Evolutionary conservation across 2,888 invertebrate genomes (phyloP).

Genomic region (Shargacucullia verbasci): DNA sequence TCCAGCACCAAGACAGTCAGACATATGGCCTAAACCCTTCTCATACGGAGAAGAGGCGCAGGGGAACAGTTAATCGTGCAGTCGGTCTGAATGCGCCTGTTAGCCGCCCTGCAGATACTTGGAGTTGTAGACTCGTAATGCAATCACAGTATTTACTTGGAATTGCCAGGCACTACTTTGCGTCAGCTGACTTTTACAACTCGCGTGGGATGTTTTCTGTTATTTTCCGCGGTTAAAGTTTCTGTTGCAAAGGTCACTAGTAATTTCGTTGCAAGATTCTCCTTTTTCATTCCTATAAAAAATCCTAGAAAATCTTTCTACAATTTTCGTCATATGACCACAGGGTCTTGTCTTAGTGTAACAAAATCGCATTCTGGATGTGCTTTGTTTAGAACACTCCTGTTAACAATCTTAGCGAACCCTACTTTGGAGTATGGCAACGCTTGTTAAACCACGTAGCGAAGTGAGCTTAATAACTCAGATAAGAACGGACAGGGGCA

Average conservation of each 20-base stretch:
- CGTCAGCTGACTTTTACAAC: slow-evolving; percentile 9
- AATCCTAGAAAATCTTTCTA: too few species aligned
- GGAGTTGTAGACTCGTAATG: not conserved
- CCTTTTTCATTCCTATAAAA: too few species aligned
- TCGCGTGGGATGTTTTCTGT: slow-evolving; percentile 14
- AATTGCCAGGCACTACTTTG: slow-evolving; percentile 10
- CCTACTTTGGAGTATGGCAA: slow-evolving; percentile 4
- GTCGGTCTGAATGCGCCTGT: not conserved
- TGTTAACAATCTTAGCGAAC: slow-evolving; percentile 34
- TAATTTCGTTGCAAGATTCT: too few species aligned
- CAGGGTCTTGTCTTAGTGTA: too few species aligned
- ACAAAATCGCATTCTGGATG: not conserved
- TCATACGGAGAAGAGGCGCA: too few species aligned
- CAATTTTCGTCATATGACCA: too few species aligned
- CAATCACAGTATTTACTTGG: not conserved
- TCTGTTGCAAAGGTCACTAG: slow-evolving; percentile 13
- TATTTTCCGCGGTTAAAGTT: slow-evolving; percentile 19
- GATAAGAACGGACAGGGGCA: slow-evolving; percentile 34
- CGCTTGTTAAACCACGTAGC: slow-evolving; percentile 33
- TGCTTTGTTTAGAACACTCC: slow-evolving; percentile 22
- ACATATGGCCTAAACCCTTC: too few species aligned
- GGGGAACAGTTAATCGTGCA: too few species aligned
- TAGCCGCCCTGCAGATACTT: too few species aligned
- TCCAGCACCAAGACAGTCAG: too few species aligned
- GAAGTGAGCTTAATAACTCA: slow-evolving; percentile 45